A percentile compares a stretch with the other conserved stretches of the same genome.
phyloP scores from a whole-genome alignment of 2,888 invertebrate species.

The Tolmerus cingulatus region DNA sequence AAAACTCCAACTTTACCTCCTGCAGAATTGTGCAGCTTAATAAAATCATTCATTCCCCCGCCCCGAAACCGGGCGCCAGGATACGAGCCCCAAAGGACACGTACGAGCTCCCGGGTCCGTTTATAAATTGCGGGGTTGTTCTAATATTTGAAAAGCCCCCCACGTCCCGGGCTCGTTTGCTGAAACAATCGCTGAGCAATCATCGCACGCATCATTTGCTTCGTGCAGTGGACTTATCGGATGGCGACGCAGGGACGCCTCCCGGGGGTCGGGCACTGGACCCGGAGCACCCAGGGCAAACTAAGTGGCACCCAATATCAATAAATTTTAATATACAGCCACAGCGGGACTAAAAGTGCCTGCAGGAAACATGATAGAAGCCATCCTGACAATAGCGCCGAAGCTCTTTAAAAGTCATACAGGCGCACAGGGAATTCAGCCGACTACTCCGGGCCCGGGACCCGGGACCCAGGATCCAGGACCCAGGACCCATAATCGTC shows the following conservation, averaged over 20 bases:
- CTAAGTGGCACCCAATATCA: not conserved
- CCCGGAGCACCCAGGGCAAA: not conserved
- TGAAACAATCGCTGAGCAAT: not conserved
- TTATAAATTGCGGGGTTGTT: not conserved
- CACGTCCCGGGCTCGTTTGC: not conserved
- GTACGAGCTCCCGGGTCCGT: not conserved
- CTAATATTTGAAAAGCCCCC: not conserved
- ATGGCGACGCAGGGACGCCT: not conserved
- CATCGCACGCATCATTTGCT: not conserved
- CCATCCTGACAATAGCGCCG: not conserved
- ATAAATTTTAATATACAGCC: not conserved
- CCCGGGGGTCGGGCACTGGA: not conserved
- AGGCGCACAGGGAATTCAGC: not conserved
- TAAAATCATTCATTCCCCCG: not conserved
- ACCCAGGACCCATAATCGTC: not conserved
- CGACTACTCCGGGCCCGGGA: not conserved
- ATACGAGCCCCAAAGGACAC: not conserved
- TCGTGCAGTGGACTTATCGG: not conserved
- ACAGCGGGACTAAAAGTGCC: not conserved
- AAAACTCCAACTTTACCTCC: not conserved
- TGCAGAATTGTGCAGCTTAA: not conserved
- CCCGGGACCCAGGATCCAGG: not conserved
- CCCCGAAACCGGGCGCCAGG: not conserved
- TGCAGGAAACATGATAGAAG: not conserved
- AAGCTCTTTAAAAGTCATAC: not conserved